Evolutionary conservation across 2,888 invertebrate genomes (phyloP).

Genomic region (Apodemia mormo): DNA sequence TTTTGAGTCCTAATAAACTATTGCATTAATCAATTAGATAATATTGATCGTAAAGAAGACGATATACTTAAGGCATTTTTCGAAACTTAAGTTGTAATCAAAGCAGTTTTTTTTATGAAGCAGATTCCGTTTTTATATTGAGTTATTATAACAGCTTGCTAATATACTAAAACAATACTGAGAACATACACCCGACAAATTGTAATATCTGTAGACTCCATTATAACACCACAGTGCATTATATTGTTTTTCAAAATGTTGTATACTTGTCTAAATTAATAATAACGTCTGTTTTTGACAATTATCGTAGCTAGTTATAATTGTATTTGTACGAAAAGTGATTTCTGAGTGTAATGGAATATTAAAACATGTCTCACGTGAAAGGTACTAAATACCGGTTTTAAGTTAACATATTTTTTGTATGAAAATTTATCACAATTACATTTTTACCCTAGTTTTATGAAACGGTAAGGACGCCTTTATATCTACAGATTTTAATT

Average conservation of each 20-base stretch:
- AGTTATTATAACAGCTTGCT: no score
- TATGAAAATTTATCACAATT: not conserved
- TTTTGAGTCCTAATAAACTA: no score
- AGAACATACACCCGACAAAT: no score
- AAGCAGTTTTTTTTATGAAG: no score
- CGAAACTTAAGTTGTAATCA: no score
- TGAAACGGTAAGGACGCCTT: not conserved
- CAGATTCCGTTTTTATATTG: no score
- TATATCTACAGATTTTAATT: not conserved
- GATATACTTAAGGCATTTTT: no score
- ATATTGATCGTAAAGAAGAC: no score
- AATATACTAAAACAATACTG: no score
- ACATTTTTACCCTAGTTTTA: not conserved
- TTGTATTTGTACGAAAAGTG: slow-evolving; percentile 24
- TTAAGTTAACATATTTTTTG: not conserved
- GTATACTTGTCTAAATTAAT: not conserved
- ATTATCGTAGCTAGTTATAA: not conserved
- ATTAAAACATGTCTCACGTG: slow-evolving; percentile 9
- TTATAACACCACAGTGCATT: not conserved
- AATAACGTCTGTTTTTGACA: slow-evolving; percentile 9
- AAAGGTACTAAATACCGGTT: slow-evolving; percentile 15
- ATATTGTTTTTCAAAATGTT: not conserved
- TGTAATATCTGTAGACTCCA: not conserved
- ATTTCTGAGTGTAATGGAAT: slow-evolving; percentile 20
- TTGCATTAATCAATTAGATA: no score